Evolutionary conservation across 2,113 vertebrate genomes (phyloP).

Genomic region (Lampris megalopsis): DNA sequence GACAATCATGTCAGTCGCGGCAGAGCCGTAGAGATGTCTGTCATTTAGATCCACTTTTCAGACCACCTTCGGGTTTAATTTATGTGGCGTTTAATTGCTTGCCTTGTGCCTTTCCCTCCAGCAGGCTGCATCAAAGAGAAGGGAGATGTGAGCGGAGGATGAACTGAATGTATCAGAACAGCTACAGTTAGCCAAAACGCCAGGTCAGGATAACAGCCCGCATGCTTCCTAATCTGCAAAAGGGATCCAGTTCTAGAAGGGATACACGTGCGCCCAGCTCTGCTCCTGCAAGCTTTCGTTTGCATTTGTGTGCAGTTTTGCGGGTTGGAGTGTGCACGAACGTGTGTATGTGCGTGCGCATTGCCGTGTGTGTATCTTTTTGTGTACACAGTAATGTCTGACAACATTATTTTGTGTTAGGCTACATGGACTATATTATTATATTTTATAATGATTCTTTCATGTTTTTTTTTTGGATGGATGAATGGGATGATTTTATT

Average conservation of each 20-base stretch:
- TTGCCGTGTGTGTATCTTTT: background rate
- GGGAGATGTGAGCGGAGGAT: slow-evolving; percentile 32
- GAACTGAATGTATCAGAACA: slow-evolving; percentile 71
- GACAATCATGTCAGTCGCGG: slow-evolving; percentile 39
- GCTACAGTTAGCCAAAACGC: slow-evolving; percentile 66
- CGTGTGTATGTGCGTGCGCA: background rate
- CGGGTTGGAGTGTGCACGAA: background rate
- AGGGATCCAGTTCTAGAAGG: slow-evolving; percentile 1
- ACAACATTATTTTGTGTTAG: too few species aligned
- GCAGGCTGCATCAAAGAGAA: slow-evolving; percentile 39
- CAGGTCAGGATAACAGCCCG: slow-evolving; percentile 43
- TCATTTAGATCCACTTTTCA: slow-evolving; percentile 43
- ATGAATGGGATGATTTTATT: too few species aligned
- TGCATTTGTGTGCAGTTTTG: too few species aligned
- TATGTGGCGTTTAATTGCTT: slow-evolving; percentile 50
- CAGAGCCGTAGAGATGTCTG: slow-evolving; percentile 48
- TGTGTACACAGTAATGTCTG: background rate
- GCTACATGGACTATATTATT: too few species aligned
- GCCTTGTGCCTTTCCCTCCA: slow-evolving; percentile 8
- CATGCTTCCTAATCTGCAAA: slow-evolving; percentile 76
- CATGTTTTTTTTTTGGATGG: too few species aligned
- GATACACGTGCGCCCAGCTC: slow-evolving; percentile 37
- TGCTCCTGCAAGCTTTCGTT: background rate
- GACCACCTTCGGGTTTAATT: slow-evolving; percentile 41
- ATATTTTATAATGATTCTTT: too few species aligned